Evolutionary conservation across 2,113 vertebrate species (phyloP), one percentile per base, ranked within the genome.

Genomic region (Collichthys lucidus): DNA sequence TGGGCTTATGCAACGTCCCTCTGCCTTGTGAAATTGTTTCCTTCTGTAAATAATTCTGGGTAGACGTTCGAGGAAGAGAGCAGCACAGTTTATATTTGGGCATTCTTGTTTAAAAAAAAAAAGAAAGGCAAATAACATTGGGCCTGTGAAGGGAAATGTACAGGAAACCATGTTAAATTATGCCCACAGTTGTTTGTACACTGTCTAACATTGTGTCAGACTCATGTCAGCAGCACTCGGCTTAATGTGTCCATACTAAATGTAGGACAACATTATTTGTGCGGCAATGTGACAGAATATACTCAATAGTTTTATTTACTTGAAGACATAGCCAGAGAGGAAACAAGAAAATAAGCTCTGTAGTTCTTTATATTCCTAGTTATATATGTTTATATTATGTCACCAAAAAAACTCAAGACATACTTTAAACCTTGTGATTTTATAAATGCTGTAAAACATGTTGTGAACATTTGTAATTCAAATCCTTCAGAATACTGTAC

Each of bases 1-100:
- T 72, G 49, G 53, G 74, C 87, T 93, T 88, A 91, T 89, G 89
- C 86, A 93, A 92, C 88, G 82, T 81, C 71, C 62, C 35, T 31
- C 57, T 49, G 69, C 68, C 72, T 82, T 91, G 74, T 87, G 92
- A 92, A 94, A 93, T 67, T 12, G 73, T 59, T 88, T 91, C 61
- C 85, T 86, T 91, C 79, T 91, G 88, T 93, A 92, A 94, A 94
- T 86, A 87, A 78, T 79, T 57, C 79, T 52, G 71, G 52, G 29
- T 80, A 77, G 88, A 91, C 77, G 69, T 20, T 69, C n/a, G 20
- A 68, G 65, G 71, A 85, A 77, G 64, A 56, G 69, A 47, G 46
- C 42, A 76, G 61, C 57, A 71, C 11, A 74, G 80, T 91, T 92
- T 89, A 90, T 90, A 65, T 88, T 79, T 11, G 49, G 56, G 71